Percentiles rank a stretch among this genome's conserved stretches.
Conservation (phyloP, 1,140 invertebrate species). For the Philopotamus ludificatus region DNA sequence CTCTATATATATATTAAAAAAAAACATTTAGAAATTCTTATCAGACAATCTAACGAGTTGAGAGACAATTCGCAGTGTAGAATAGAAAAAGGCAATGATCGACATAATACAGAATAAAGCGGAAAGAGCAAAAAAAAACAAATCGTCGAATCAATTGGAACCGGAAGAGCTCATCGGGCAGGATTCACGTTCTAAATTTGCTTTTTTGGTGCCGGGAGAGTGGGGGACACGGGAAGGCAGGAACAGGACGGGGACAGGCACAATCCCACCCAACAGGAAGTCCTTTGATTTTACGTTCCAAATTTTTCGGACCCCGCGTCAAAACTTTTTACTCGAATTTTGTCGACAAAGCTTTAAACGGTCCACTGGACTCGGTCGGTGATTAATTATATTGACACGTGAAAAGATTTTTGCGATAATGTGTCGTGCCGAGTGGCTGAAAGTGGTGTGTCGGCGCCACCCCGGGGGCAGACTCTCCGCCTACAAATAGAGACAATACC, state of each 20-base stretch:
- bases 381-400: neutral
- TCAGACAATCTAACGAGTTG: too few species aligned
- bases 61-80: too few species aligned
- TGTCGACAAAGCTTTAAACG: neutral
- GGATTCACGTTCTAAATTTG: conserved; percentile 11
- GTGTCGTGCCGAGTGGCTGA: neutral
- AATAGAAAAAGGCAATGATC: too few species aligned
- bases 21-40: too few species aligned
- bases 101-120: too few species aligned
- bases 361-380: neutral
- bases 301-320: neutral
- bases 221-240: too few species aligned
- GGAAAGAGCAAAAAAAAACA: conserved; percentile 22
- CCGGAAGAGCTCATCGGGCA: neutral
- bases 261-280: conserved; percentile 17
- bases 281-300: conserved; percentile 18
- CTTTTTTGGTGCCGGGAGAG: conserved; percentile 13
- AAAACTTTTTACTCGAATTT: neutral
- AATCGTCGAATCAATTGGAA: conserved; percentile 1
- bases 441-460: too few species aligned
- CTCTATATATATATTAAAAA: too few species aligned
- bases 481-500: too few species aligned
- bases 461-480: too few species aligned
- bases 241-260: too few species aligned
- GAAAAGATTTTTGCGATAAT: neutral